phyloP scores from a whole-genome alignment of 2,797 vertebrate species.

The Psittacula echo region DNA sequence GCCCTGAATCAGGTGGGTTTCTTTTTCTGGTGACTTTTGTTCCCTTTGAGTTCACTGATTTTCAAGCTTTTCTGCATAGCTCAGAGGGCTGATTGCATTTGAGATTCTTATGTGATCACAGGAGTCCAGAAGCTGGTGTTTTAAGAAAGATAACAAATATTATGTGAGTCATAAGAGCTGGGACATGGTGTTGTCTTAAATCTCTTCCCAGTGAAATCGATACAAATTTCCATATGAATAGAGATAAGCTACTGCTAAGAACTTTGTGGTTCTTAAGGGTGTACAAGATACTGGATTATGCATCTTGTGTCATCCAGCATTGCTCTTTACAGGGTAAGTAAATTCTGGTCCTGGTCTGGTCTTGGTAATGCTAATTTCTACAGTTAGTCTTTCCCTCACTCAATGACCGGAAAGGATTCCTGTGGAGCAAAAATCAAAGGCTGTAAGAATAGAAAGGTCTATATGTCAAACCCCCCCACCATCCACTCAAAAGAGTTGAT shows the following conservation, averaged over 20 bases:
- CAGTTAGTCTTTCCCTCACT: neutral
- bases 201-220: neutral
- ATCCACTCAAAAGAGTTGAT: neutral
- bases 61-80: conserved; percentile 19
- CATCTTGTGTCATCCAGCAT: neutral
- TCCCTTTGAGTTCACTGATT: neutral
- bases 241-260: conserved; percentile 14
- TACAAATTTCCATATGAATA: conserved; percentile 24
- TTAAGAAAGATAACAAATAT: conserved; percentile 33
- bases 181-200: neutral
- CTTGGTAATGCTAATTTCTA: conserved; percentile 13
- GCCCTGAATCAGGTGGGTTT: neutral
- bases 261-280: neutral
- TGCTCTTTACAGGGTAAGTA: neutral
- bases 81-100: conserved; percentile 20
- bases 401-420: conserved; percentile 4
- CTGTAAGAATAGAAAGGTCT: neutral
- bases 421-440: conserved; percentile 17
- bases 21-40: neutral
- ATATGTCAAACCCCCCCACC: neutral
- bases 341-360: neutral
- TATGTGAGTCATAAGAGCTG: neutral
- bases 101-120: neutral
- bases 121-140: neutral
- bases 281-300: neutral